Evolutionary conservation across 2,888 invertebrate species (phyloP).

Genomic region (Chaetoderma sp.): DNA sequence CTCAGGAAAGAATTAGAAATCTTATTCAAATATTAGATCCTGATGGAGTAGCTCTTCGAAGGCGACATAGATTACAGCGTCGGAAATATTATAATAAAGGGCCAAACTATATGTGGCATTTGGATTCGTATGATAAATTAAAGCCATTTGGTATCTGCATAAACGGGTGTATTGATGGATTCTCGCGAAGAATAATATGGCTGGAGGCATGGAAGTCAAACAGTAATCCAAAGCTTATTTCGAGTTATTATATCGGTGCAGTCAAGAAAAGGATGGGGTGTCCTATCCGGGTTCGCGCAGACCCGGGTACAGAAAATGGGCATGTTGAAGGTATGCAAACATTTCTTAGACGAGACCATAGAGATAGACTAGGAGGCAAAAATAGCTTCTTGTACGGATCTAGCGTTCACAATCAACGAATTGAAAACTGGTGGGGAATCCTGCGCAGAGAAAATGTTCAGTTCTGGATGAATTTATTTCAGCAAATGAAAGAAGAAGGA

Average conservation of each 20-base stretch:
- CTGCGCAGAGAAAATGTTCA: too few relatives aligned
- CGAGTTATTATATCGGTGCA: conserved; percentile 1
- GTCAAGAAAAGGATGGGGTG: not conserved
- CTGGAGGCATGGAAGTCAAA: conserved; percentile 28
- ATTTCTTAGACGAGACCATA: not conserved
- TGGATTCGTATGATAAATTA: not conserved
- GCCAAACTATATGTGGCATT: not conserved
- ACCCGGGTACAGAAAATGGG: conserved; percentile 7
- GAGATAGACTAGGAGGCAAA: too few relatives aligned
- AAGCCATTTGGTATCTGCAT: too few relatives aligned
- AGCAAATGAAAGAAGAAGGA: too few relatives aligned
- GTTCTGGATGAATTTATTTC: too few relatives aligned
- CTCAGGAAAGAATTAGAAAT: not conserved
- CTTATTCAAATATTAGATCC: not conserved
- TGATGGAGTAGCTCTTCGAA: not conserved
- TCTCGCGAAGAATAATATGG: conserved; percentile 32
- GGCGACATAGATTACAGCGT: not conserved
- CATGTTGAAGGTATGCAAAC: conserved; percentile 10
- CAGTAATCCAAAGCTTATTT: conserved; percentile 26
- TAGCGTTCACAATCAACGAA: too few relatives aligned
- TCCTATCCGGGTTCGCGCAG: not conserved
- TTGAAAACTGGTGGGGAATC: too few relatives aligned
- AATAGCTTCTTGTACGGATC: too few relatives aligned
- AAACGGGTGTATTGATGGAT: conserved; percentile 39
- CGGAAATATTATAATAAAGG: not conserved